Conservation (phyloP, 2,113 vertebrate genomes). For the Isurus oxyrinchus region DNA sequence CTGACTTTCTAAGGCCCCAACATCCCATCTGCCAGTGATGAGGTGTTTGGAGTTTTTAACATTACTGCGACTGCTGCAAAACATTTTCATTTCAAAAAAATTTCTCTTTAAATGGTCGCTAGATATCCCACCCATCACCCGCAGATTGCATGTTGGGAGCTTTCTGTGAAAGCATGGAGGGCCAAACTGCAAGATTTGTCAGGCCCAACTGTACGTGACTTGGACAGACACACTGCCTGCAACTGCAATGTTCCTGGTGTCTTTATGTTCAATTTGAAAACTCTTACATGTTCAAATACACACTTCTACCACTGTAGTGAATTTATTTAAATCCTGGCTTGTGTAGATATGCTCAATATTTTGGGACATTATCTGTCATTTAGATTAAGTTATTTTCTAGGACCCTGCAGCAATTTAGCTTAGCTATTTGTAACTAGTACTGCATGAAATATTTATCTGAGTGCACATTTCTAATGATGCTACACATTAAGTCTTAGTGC, state of each 20-base stretch:
- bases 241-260: neutral
- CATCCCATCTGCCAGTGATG: too few relatives aligned
- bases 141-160: neutral
- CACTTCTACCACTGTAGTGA: neutral
- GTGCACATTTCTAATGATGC: conserved; percentile 31
- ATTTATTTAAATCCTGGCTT: neutral
- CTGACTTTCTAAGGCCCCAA: neutral
- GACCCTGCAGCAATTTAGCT: neutral
- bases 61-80: neutral
- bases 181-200: neutral
- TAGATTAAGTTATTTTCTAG: conserved; percentile 20
- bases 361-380: conserved; percentile 15
- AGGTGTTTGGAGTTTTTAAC: neutral
- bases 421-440: neutral
- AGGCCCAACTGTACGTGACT: neutral
- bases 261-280: neutral
- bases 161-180: neutral
- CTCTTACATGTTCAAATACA: neutral
- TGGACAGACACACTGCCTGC: neutral
- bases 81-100: neutral
- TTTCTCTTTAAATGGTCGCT: neutral
- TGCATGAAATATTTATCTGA: neutral
- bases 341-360: neutral
- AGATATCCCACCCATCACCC: neutral
- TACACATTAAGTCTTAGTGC: conserved; percentile 16